These are phyloP conservation scores for Steinernema hermaphroditum DNA, from an alignment of 2,888 invertebrate species.

Conservation along the genomic window DNA sequence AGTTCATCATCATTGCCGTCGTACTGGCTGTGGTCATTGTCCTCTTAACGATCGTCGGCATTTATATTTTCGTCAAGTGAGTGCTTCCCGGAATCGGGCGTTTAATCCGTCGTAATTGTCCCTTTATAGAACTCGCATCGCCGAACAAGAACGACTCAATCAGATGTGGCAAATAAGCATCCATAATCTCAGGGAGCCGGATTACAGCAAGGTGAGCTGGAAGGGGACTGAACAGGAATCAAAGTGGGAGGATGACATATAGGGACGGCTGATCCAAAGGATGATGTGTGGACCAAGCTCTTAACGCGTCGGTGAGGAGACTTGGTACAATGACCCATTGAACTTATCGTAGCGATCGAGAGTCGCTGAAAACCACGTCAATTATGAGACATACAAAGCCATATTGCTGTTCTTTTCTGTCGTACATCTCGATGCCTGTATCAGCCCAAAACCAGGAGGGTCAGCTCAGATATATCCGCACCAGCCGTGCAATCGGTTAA, in stretches of 20 bases:
- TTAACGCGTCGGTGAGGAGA: too few species aligned
- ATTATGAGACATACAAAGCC: background rate
- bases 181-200: constrained; percentile 35
- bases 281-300: background rate
- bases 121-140: constrained; percentile 35
- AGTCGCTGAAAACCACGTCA: background rate
- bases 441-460: too few species aligned
- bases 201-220: background rate
- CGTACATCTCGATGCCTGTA: too few species aligned
- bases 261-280: background rate
- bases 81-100: background rate
- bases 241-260: background rate
- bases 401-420: too few species aligned
- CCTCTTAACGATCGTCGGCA: too few species aligned
- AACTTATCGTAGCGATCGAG: background rate
- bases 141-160: constrained; percentile 42
- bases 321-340: background rate
- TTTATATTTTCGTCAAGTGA: background rate
- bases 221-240: background rate
- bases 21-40: constrained; percentile 32
- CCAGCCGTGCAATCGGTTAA: too few species aligned
- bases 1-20: constrained; percentile 35
- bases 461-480: too few species aligned
- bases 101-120: background rate
- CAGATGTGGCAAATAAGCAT: constrained; percentile 47